phyloP scores from a whole-genome alignment of 2,113 vertebrate genomes.

The Lontra canadensis region DNA sequence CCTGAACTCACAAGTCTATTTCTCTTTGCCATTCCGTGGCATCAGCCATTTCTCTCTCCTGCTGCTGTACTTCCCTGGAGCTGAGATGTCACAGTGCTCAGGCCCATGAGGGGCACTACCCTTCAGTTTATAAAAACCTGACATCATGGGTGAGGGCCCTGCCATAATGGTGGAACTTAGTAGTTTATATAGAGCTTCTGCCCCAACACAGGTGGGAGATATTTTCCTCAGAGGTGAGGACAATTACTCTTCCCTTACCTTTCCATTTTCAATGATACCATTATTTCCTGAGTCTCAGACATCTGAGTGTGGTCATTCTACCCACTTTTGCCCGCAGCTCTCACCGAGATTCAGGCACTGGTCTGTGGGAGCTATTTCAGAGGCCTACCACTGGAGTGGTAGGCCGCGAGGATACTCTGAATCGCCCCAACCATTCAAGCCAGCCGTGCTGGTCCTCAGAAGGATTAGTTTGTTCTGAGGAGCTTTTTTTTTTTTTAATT shows the following conservation, averaged over 20 bases:
- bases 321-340: neutral
- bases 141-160: neutral
- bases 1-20: neutral
- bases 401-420: neutral
- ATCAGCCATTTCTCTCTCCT: conserved; percentile 37
- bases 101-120: neutral
- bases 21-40: neutral
- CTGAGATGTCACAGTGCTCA: neutral
- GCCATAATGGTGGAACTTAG: neutral
- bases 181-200: neutral
- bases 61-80: neutral
- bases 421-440: neutral
- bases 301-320: neutral
- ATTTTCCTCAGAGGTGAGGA: neutral
- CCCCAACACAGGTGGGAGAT: neutral
- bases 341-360: neutral
- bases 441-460: neutral
- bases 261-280: conserved; percentile 25
- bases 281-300: neutral
- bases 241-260: neutral
- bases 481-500: neutral
- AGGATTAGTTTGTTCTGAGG: neutral
- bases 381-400: neutral
- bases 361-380: neutral
- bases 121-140: conserved; percentile 17